Conservation (phyloP, 2,797 vertebrate genomes). For the Chelon auratus region DNA sequence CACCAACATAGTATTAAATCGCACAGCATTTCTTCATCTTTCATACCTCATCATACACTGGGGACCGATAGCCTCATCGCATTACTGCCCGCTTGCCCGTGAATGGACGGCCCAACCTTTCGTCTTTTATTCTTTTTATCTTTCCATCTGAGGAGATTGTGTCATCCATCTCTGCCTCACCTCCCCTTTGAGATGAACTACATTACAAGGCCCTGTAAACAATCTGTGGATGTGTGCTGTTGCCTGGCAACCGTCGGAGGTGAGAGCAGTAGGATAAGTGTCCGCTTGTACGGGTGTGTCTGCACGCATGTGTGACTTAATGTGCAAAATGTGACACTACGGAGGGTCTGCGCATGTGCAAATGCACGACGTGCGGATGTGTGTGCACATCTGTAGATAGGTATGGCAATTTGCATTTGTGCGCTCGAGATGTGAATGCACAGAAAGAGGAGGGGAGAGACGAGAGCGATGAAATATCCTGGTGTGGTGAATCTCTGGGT, state of each 20-base stretch:
- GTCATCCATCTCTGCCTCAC: slow-evolving; percentile 58
- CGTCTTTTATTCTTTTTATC: slow-evolving; percentile 50
- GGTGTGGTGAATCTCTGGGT: slow-evolving; percentile 17
- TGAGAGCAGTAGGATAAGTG: slow-evolving; percentile 59
- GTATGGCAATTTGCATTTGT: background rate
- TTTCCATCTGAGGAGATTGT: slow-evolving; percentile 61
- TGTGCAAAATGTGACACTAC: slow-evolving; percentile 36
- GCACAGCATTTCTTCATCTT: slow-evolving; percentile 44
- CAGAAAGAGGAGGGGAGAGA: background rate
- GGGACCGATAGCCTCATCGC: slow-evolving; percentile 21
- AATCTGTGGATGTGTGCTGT: slow-evolving; percentile 82
- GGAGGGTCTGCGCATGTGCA: slow-evolving; percentile 17
- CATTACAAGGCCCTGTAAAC: slow-evolving; percentile 79
- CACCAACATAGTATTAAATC: slow-evolving; percentile 35
- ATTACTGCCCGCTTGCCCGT: slow-evolving; percentile 31
- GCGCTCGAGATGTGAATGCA: slow-evolving; percentile 1
- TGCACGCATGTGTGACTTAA: slow-evolving; percentile 22
- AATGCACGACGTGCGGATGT: background rate
- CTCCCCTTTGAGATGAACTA: slow-evolving; percentile 67
- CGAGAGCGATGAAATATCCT: background rate
- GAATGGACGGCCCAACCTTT: slow-evolving; percentile 6
- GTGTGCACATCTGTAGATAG: background rate
- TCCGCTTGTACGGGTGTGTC: slow-evolving; percentile 10
- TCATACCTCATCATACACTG: slow-evolving; percentile 14
- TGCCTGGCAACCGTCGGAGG: slow-evolving; percentile 79